Evolutionary conservation across 2,888 invertebrate genomes (phyloP).

Genomic region (Callosobruchus maculatus): DNA sequence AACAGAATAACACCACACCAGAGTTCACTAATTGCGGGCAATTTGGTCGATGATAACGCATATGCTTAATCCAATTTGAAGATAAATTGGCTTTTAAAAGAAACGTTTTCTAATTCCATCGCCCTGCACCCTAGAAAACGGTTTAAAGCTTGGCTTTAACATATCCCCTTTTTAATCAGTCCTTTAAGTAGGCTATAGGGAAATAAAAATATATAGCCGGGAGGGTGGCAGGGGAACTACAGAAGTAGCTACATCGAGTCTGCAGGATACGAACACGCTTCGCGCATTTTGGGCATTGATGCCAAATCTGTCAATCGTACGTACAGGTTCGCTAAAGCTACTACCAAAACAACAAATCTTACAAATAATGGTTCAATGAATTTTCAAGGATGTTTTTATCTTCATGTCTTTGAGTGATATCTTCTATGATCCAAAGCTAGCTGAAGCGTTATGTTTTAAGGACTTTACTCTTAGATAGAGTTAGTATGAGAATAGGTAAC

Average conservation of each 20-base stretch:
- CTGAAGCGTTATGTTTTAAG: no score
- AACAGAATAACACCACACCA: background rate
- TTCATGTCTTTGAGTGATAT: no score
- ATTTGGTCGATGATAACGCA: conserved; percentile 13
- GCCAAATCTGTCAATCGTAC: conserved; percentile 6
- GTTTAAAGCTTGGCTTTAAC: conserved; percentile 45
- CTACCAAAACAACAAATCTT: no score
- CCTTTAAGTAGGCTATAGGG: conserved; percentile 50
- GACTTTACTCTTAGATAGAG: no score
- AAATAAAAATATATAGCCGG: conserved; percentile 50
- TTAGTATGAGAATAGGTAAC: no score
- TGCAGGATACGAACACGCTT: conserved; percentile 6
- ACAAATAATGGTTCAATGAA: no score
- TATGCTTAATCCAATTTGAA: conserved; percentile 28
- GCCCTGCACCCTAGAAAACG: conserved; percentile 14
- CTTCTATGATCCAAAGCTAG: no score
- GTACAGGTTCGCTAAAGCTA: no score
- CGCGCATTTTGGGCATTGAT: conserved; percentile 11
- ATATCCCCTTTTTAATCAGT: conserved; percentile 50
- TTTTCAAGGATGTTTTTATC: no score
- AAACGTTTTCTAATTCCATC: conserved; percentile 14
- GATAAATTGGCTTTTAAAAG: conserved; percentile 29
- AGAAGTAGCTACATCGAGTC: conserved; percentile 9
- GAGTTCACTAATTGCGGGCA: background rate
- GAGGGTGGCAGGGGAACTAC: conserved; percentile 21